Conservation (phyloP, 1,140 invertebrate genomes). For the Musca domestica region DNA sequence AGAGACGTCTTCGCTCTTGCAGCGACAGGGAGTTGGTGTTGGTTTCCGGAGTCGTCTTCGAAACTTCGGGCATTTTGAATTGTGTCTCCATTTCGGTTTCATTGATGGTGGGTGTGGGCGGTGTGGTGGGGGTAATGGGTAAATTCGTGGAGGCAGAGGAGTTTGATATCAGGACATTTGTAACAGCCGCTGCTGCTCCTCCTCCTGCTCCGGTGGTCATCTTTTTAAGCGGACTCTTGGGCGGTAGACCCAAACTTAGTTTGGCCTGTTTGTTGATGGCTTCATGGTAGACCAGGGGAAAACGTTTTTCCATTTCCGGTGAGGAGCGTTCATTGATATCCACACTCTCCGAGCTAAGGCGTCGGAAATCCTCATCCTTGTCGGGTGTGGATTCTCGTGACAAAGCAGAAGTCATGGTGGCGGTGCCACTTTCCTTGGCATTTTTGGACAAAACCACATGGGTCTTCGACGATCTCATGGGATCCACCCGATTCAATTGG, state of each 20-base stretch:
- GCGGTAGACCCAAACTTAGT: constrained; percentile 29
- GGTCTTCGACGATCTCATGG: constrained; percentile 49
- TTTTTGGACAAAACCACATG: constrained; percentile 63
- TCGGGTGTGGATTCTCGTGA: constrained; percentile 10
- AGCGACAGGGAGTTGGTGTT: constrained; percentile 37
- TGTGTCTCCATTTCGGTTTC: constrained; percentile 24
- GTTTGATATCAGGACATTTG: no score
- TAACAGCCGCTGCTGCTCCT: neutral
- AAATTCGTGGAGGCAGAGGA: no score
- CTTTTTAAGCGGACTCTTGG: constrained; percentile 30
- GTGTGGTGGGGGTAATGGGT: constrained; percentile 30
- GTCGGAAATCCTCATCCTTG: constrained; percentile 48
- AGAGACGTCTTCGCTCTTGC: constrained; percentile 46
- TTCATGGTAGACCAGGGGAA: constrained; percentile 2
- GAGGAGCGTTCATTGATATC: constrained; percentile 53
- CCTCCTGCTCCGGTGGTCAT: neutral
- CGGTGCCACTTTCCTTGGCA: constrained; percentile 35
- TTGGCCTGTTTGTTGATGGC: constrained; percentile 30
- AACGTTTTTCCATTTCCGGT: constrained; percentile 27
- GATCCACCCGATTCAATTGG: constrained; percentile 67
- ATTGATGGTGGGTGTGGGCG: constrained; percentile 13
- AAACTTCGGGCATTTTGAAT: constrained; percentile 23
- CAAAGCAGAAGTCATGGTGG: neutral
- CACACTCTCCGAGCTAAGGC: constrained; percentile 57
- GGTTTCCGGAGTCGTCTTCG: neutral